Percentiles rank a stretch among this genome's conserved stretches.
Evolutionary conservation across 2,113 vertebrate species (phyloP).

Genomic region (Mesocricetus auratus): DNA sequence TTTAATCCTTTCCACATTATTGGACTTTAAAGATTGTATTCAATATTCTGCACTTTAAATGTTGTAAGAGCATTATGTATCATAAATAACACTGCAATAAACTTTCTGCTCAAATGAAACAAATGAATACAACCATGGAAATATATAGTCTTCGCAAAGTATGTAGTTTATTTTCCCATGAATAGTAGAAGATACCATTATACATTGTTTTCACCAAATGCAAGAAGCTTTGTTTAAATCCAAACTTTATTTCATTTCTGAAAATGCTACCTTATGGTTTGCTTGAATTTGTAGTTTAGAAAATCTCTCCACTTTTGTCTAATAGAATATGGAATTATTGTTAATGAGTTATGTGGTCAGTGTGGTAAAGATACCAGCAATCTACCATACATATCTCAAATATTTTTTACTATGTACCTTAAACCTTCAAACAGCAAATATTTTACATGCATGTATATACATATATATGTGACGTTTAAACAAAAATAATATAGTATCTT

Average conservation of each 20-base stretch:
- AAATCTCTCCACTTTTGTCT: conserved; percentile 47
- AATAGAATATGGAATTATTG: conserved; percentile 24
- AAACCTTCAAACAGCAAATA: not conserved
- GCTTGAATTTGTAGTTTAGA: conserved; percentile 64
- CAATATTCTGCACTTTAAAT: conserved; percentile 62
- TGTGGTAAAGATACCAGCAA: not conserved
- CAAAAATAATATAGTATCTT: not conserved
- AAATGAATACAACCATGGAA: conserved; percentile 50
- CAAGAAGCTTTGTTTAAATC: not conserved
- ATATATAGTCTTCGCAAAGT: conserved; percentile 58
- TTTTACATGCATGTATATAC: not conserved
- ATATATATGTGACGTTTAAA: not conserved
- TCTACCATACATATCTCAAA: not conserved
- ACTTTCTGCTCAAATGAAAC: conserved; percentile 34
- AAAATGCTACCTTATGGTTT: conserved; percentile 46
- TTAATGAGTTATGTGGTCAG: not conserved
- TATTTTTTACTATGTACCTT: conserved; percentile 5
- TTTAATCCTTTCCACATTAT: conserved; percentile 26
- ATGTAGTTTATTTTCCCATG: conserved; percentile 42
- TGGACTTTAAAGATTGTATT: conserved; percentile 58
- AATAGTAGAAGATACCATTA: conserved; percentile 29
- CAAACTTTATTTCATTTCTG: conserved; percentile 38
- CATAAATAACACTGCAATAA: conserved; percentile 61
- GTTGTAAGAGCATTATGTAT: conserved; percentile 44
- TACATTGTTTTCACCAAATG: not conserved